Percentiles rank a stretch among this genome's conserved stretches.
Evolutionary conservation across 2,113 vertebrate species (phyloP).

Genomic region (Malurus cyaneus): DNA sequence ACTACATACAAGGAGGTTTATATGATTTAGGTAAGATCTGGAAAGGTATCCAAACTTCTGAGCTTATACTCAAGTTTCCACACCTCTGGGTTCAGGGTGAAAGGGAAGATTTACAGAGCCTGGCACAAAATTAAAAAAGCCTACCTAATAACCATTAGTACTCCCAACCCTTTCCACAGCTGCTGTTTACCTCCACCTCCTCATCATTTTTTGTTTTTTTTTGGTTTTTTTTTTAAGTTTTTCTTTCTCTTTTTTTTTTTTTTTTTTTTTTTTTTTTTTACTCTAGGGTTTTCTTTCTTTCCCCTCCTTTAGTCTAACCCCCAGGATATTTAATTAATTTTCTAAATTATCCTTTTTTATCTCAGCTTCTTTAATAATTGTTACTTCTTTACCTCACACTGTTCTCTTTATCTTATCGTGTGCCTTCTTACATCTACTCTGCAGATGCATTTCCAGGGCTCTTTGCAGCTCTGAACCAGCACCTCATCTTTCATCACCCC

Average conservation of each 20-base stretch:
- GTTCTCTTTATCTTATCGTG: constrained; percentile 48
- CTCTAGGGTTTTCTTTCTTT: not conserved
- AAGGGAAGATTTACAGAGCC: not conserved
- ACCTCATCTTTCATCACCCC: constrained; percentile 13
- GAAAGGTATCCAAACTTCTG: constrained; percentile 22
- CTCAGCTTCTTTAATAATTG: constrained; percentile 25
- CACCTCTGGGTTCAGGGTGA: constrained; percentile 12
- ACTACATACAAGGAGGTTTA: not conserved
- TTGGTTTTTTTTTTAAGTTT: no score
- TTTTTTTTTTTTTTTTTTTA: not conserved
- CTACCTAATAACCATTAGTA: not conserved
- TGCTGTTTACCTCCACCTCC: constrained; percentile 40
- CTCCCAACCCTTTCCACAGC: constrained; percentile 1
- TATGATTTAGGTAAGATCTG: constrained; percentile 31
- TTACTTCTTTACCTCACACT: constrained; percentile 24
- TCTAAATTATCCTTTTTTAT: constrained; percentile 43
- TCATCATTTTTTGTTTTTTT: not conserved
- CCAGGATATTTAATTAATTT: constrained; percentile 52
- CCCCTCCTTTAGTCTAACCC: not conserved
- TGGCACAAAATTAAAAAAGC: constrained; percentile 52
- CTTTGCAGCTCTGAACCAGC: not conserved
- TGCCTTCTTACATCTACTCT: constrained; percentile 36
- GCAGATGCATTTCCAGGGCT: not conserved
- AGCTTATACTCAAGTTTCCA: constrained; percentile 11
- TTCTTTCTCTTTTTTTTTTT: not conserved